Conservation (phyloP, 2,113 vertebrate species). For the Rhea americana region DNA sequence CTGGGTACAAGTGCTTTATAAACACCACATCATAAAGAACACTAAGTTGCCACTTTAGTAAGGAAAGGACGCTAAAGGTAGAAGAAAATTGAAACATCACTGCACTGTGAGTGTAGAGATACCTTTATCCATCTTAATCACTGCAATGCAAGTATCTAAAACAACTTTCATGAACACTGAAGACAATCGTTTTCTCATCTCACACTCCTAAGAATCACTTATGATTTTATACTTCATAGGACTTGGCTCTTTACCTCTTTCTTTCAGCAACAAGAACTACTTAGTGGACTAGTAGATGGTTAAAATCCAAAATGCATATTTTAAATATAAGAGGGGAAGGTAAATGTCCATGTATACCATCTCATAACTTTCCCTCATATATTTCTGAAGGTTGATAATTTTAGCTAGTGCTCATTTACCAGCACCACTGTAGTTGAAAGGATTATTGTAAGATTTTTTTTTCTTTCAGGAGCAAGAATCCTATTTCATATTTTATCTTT, state of each 20-base stretch:
- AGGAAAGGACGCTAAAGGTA: slow-evolving; percentile 36
- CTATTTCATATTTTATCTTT: neutral
- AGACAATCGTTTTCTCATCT: neutral
- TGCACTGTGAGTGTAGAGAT: slow-evolving; percentile 1
- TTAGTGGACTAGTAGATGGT: neutral
- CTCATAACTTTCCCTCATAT: neutral
- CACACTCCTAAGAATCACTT: neutral
- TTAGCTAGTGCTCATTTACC: neutral
- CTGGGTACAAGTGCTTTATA: slow-evolving; percentile 23
- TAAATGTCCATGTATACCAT: neutral
- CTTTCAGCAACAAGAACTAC: neutral
- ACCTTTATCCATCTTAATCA: slow-evolving; percentile 17
- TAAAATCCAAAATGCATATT: neutral
- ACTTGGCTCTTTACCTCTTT: neutral
- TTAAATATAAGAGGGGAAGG: neutral
- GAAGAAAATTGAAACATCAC: slow-evolving; percentile 42
- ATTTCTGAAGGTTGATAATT: neutral
- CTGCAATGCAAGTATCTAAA: neutral
- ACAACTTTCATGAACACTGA: slow-evolving; percentile 19
- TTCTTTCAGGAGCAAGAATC: neutral
- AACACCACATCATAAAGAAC: slow-evolving; percentile 39
- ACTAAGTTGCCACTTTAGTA: slow-evolving; percentile 26
- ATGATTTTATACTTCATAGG: neutral
- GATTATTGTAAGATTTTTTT: neutral
- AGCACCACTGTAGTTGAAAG: neutral